Base-by-base conservation (phyloP, 2,797 vertebrate genomes). In the Gobionotothen gibberifrons region DNA sequence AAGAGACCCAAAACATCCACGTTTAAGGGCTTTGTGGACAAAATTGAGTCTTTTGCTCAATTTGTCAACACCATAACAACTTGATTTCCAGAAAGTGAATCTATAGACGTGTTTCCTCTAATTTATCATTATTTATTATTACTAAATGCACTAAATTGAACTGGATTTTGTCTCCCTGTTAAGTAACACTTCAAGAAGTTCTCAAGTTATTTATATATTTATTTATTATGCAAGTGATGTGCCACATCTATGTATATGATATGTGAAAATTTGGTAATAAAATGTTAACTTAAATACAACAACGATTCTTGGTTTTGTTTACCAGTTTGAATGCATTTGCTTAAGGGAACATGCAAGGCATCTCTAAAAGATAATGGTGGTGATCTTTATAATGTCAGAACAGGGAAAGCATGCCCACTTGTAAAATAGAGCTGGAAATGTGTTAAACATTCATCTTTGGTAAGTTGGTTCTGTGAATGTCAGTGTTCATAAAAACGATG, bases 131-230 rank as follows among this genome's bases (percentile, higher is more conserved):
- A 69, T 76, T 74, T 75, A 60, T 47, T 29, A 2, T 64, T 53
- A 69, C 6, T 62, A 26, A 66, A 46, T 76, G 68, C 65, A 78
- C 84, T 80, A 78, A 79, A 36, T 36, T 36, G 6, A 57, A 74
- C 75, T 14, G 69, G 17, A 64, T 16, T 17, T 11, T 32, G 32
- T 10, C 55, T 21, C 66, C 56, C 2, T 17, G 4, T 36, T 82
- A 16, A 52, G n/a, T 75, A 75, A 81, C 78, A 84, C 84, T 84
- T 58, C 5, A 59, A 56, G 1, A 77, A 63, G 78, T 84, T 86
- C 82, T 85, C 78, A 82, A 55, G 1, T 52, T 68, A 81, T 83
- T 82, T 79, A 82, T 81, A 4, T 47, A 74, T 81, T 67, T 74
- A 81, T 77, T 87, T 69, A 71, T 81, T 49, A 62, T 36, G 19